Percentiles rank a stretch among this genome's conserved stretches.
Evolutionary conservation across 2,113 vertebrate species (phyloP).

Genomic region (Lanius ludovicianus): DNA sequence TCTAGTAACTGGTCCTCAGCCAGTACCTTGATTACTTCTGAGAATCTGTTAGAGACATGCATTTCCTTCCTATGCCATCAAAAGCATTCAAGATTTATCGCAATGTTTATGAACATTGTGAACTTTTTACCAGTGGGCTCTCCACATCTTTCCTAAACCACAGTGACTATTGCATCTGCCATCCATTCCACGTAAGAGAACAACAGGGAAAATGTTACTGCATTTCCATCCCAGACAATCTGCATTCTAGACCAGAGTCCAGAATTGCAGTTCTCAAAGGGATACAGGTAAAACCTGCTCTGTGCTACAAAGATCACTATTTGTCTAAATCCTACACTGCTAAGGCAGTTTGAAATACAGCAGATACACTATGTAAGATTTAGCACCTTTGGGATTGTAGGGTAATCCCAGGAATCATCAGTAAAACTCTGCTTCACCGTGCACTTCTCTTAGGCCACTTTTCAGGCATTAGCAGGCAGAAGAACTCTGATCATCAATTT

Average conservation of each 20-base stretch:
- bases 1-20: not conserved
- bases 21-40: not conserved
- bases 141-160: not conserved
- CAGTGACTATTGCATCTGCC: not conserved
- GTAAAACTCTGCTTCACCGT: conserved; percentile 12
- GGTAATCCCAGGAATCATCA: conserved; percentile 35
- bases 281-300: not conserved
- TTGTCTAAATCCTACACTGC: not conserved
- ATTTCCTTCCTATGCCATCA: not conserved
- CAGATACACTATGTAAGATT: conserved; percentile 4
- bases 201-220: not conserved
- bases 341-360: conserved; percentile 34
- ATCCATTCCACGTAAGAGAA: not conserved
- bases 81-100: not conserved
- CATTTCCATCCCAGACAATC: not conserved
- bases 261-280: conserved; percentile 47
- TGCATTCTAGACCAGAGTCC: conserved; percentile 15
- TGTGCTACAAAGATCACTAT: not conserved
- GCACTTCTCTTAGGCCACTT: not conserved
- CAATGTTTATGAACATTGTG: not conserved
- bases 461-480: not conserved
- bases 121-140: not conserved
- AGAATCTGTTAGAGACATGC: not conserved
- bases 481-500: not conserved
- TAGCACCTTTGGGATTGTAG: conserved; percentile 11